Base-by-base conservation (phyloP, 2,113 vertebrate genomes). In the Myiagra hebetior region DNA sequence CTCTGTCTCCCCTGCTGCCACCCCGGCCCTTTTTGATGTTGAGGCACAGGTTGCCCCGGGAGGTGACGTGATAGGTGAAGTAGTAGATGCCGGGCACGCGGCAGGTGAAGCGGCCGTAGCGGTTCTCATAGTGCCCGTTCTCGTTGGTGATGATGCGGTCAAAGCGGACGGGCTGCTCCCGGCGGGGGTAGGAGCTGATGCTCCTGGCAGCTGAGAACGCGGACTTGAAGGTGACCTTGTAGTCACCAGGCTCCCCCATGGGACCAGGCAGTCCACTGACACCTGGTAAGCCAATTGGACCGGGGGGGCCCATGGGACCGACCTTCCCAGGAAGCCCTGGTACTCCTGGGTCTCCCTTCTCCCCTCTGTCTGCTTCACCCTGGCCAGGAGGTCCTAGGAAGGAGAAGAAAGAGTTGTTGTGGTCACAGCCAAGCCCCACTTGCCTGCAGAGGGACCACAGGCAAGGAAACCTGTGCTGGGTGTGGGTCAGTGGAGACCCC, bases 41-140 rank as follows among this genome's bases (percentile, higher is more conserved):
- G 60, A 99, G 50, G 11, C 98, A 99, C 27, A 98, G 96, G 64
- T 93, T 96, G 15, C 89, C 93, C 0, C 93, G 90, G 4, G 98
- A 98, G 10, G 98, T 98, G 96, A 97, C 94, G 0, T 99, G 98
- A 92, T 98, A 99, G 77, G 98, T 98, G 91, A 99, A 98, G 88
- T 98, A 99, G 95, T 99, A 99, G 64, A 98, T 78, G 15, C 98
- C 99, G 0, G 98, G 93, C 55, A 98, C 64, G 7, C 2, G 52
- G 85, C 98, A 98, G 13, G 12, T 95, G 95, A 99, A 99, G 62
- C 97, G 97, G 18, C 98, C 97, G 0, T 52, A 97, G 12, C 97
- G 95, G 11, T 80, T 91, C 50, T 98, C 97, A 0, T 98, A 98
- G 87, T 98, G 96, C 0, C 31, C 21, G 3, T 88, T 87, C 35